Percentiles rank a stretch among this genome's conserved stretches.
Conservation (phyloP, 1,140 invertebrate species). For the Trichonephila inaurata region DNA sequence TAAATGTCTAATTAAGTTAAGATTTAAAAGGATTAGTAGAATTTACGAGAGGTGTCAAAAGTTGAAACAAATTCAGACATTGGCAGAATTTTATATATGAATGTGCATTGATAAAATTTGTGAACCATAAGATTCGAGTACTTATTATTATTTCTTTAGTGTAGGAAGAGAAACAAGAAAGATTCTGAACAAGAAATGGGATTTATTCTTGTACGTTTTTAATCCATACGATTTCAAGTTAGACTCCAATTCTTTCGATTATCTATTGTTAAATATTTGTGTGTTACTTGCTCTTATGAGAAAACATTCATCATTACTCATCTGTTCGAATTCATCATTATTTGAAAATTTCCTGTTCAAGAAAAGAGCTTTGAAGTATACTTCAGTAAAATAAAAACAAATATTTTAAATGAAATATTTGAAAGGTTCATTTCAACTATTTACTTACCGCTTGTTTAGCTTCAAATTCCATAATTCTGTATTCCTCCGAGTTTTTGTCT, state of each 20-base stretch:
- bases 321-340: neutral
- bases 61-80: too few relatives aligned
- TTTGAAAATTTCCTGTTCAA: neutral
- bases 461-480: conserved; percentile 91
- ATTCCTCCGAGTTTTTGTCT: conserved; percentile 89
- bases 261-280: neutral
- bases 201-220: neutral
- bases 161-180: too few relatives aligned
- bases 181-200: too few relatives aligned
- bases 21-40: too few relatives aligned
- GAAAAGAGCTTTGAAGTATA: neutral
- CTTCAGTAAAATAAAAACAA: neutral
- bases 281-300: neutral
- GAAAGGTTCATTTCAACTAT: neutral
- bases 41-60: too few relatives aligned
- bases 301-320: neutral
- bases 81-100: too few relatives aligned
- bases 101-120: too few relatives aligned
- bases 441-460: conserved; percentile 88
- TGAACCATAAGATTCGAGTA: too few relatives aligned
- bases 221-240: neutral
- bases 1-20: too few relatives aligned
- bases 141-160: neutral
- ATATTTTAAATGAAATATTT: neutral
- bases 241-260: neutral